Percentiles rank a stretch among this genome's conserved stretches.
These are phyloP conservation scores for Synergus gifuensis DNA, from an alignment of 2,888 invertebrate genomes.

Conservation along the genomic window DNA sequence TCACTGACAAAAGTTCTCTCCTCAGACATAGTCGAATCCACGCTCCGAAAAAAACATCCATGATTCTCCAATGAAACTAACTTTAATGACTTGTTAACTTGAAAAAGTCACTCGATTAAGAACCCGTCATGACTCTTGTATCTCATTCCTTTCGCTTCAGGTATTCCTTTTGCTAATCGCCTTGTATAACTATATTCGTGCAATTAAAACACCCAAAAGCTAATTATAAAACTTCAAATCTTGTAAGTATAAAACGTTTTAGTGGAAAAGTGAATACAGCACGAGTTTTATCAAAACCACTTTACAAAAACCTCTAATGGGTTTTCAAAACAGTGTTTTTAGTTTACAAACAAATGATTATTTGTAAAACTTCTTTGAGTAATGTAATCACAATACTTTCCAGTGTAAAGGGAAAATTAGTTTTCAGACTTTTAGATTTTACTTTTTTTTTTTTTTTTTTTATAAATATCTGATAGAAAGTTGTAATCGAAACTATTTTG, in stretches of 20 bases:
- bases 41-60: slow-evolving; percentile 69
- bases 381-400: too few species aligned
- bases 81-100: not conserved
- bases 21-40: slow-evolving; percentile 81
- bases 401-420: not conserved
- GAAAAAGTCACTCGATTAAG: not conserved
- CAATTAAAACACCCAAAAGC: slow-evolving; percentile 1
- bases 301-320: not conserved
- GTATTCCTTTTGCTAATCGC: not conserved
- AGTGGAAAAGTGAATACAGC: not conserved
- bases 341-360: not conserved
- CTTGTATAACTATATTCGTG: not conserved
- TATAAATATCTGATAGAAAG: not conserved
- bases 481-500: slow-evolving; percentile 2
- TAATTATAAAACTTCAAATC: slow-evolving; percentile 17
- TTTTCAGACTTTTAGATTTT: not conserved
- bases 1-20: slow-evolving; percentile 86
- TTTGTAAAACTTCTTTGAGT: not conserved
- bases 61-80: slow-evolving; percentile 44
- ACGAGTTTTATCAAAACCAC: not conserved
- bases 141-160: slow-evolving; percentile 9
- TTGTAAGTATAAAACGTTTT: slow-evolving; percentile 9
- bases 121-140: not conserved
- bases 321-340: not conserved
- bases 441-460: not conserved